Conservation (phyloP, 2,797 vertebrate species). For the Ambastaia sidthimunki region DNA sequence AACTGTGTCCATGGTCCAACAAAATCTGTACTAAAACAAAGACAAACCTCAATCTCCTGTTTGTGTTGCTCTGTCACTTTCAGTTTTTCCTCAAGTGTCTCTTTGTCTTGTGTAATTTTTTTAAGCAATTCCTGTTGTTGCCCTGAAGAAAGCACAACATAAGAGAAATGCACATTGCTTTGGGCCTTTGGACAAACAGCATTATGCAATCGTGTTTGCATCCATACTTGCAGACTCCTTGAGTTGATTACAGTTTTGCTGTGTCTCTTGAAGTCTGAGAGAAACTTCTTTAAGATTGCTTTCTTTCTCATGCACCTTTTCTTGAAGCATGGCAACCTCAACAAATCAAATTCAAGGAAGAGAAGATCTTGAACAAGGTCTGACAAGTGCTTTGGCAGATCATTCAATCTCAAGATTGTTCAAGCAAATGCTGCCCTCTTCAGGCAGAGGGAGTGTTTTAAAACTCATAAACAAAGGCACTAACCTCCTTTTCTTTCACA, state of each 20-base stretch:
- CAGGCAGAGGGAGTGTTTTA: neutral
- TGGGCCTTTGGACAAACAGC: neutral
- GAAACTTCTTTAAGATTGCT: slow-evolving; percentile 75
- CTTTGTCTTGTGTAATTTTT: slow-evolving; percentile 74
- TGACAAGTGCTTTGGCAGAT: neutral
- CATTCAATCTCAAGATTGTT: neutral
- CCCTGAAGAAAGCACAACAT: slow-evolving; percentile 69
- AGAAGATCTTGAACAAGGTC: neutral
- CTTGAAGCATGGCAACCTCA: slow-evolving; percentile 80
- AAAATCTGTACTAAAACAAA: neutral
- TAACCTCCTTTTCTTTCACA: slow-evolving; percentile 85
- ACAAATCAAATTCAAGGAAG: slow-evolving; percentile 38
- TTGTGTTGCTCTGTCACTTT: slow-evolving; percentile 73
- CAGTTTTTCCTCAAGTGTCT: slow-evolving; percentile 79
- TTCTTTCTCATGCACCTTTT: slow-evolving; percentile 78
- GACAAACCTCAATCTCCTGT: slow-evolving; percentile 79
- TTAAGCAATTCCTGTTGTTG: slow-evolving; percentile 77
- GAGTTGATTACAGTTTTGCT: slow-evolving; percentile 74
- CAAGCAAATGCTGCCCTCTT: slow-evolving; percentile 17
- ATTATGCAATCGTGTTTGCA: neutral
- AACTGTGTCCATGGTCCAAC: neutral
- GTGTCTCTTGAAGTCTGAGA: slow-evolving; percentile 78
- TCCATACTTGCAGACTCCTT: slow-evolving; percentile 81
- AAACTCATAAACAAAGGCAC: slow-evolving; percentile 36
- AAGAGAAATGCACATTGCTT: neutral